These are phyloP conservation scores for Strix occidentalis DNA, from an alignment of 2,797 vertebrate species.

Conservation along the genomic window DNA sequence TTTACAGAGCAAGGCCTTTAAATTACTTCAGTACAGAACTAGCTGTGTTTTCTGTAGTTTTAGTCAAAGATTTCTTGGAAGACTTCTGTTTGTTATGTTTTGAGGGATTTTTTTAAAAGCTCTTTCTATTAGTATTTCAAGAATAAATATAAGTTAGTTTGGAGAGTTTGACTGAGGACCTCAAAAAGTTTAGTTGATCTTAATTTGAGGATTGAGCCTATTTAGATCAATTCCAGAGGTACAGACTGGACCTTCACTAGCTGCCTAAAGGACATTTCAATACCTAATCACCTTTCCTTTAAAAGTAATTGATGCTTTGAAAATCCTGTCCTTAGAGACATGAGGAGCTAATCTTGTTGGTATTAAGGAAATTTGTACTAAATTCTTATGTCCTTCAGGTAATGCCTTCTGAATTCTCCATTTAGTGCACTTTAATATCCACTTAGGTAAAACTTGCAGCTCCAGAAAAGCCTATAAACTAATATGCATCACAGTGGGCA, in stretches of 20 bases:
- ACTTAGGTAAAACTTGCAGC: not conserved
- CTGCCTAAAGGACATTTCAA: not conserved
- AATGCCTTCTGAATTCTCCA: not conserved
- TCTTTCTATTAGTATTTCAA: not conserved
- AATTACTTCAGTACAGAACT: not conserved
- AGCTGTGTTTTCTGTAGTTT: not conserved
- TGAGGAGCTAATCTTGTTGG: not conserved
- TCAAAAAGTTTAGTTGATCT: not conserved
- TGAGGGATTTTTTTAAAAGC: not conserved
- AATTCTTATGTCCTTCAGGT: not conserved
- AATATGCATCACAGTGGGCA: not conserved
- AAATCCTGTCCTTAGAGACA: not conserved
- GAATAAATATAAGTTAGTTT: not conserved
- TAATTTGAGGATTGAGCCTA: not conserved
- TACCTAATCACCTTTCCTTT: not conserved
- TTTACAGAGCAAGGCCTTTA: not conserved
- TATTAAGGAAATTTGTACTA: not conserved
- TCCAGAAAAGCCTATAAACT: not conserved
- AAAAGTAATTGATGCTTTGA: not conserved
- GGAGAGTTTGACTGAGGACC: not conserved
- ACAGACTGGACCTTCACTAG: not conserved
- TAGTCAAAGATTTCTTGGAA: not conserved
- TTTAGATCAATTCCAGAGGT: not conserved
- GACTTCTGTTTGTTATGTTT: not conserved
- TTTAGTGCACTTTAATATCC: not conserved